Conservation (phyloP, 2,797 vertebrate species). For the Sebastes oblongus region DNA sequence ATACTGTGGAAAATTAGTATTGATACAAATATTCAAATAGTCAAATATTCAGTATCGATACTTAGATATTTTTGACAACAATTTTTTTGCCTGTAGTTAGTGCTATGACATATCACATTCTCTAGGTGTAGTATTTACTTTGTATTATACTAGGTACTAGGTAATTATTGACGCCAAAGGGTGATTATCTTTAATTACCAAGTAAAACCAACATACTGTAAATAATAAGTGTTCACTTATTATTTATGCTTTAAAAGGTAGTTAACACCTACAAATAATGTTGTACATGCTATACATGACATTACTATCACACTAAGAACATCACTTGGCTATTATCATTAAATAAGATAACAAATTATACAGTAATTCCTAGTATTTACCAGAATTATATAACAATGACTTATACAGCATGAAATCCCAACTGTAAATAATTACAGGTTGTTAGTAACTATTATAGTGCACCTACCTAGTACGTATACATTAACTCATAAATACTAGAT, state of each 20-base stretch:
- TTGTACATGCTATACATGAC: not conserved
- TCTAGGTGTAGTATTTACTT: not conserved
- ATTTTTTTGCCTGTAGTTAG: not conserved
- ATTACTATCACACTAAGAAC: not conserved
- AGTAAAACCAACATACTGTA: too few relatives aligned
- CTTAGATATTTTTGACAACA: too few relatives aligned
- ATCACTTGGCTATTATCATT: not conserved
- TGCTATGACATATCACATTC: not conserved
- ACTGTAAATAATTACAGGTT: not conserved
- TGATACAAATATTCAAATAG: too few relatives aligned
- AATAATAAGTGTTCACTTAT: too few relatives aligned
- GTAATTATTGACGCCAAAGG: not conserved
- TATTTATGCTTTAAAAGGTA: not conserved
- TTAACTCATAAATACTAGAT: not conserved
- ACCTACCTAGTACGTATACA: not conserved
- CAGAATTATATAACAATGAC: not conserved
- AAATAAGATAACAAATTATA: not conserved
- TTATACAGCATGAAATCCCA: not conserved
- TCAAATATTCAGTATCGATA: too few relatives aligned
- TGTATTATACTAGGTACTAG: not conserved
- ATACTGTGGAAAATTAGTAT: too few relatives aligned
- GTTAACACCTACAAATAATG: not conserved
- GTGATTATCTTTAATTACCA: not conserved
- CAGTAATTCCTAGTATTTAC: not conserved
- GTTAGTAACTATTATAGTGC: not conserved